Conservation (phyloP, 92 coral and sea anemone genomes). For the Palythoa heliodiscus region DNA sequence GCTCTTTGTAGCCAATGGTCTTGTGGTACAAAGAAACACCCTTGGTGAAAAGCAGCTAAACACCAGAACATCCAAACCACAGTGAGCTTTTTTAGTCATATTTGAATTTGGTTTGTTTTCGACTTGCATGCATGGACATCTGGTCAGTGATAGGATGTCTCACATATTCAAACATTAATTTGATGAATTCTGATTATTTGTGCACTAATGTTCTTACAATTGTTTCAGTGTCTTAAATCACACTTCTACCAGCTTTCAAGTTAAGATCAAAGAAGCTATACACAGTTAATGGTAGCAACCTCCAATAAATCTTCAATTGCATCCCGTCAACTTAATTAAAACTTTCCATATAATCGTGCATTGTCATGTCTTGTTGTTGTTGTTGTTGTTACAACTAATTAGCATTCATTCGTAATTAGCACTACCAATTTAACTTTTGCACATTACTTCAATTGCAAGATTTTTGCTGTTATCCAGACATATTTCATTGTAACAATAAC, state of each 20-base stretch:
- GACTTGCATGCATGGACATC: background rate
- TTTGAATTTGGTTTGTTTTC: background rate
- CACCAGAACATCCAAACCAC: background rate
- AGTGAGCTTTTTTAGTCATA: background rate
- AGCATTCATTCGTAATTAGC: too few species aligned
- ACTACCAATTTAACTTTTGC: too few species aligned
- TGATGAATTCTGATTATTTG: background rate
- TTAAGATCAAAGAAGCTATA: background rate
- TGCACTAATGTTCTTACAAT: background rate
- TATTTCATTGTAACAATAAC: background rate
- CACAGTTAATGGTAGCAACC: background rate
- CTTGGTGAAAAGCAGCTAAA: background rate
- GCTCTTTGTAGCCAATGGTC: background rate
- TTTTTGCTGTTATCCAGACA: too few species aligned
- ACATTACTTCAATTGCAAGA: too few species aligned
- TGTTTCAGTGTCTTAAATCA: background rate
- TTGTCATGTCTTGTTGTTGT: too few species aligned
- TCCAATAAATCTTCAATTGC: background rate
- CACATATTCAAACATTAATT: background rate
- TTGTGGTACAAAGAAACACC: background rate
- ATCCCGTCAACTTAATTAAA: background rate
- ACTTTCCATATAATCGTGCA: too few species aligned
- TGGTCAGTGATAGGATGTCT: background rate
- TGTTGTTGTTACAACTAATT: too few species aligned
- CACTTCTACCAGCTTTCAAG: background rate